These are phyloP conservation scores for cat (Felis catus) DNA, from an alignment of 2,113 vertebrate genomes.

Conservation along the genomic window DNA sequence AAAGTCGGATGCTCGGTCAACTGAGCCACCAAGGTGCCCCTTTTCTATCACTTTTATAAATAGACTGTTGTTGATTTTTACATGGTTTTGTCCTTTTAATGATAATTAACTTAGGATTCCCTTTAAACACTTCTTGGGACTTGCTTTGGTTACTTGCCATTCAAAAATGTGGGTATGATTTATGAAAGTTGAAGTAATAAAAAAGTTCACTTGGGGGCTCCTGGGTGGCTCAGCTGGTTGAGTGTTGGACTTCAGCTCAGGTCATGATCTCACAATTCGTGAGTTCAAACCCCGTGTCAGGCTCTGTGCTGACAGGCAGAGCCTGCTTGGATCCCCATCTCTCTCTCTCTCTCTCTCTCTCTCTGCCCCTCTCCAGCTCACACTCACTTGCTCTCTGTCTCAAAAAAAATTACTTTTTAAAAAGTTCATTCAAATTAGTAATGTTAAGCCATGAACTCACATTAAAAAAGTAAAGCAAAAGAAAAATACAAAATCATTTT, in stretches of 20 bases:
- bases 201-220: background rate
- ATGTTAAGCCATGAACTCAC: background rate
- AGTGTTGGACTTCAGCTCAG: too few relatives aligned
- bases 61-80: background rate
- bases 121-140: conserved; percentile 25
- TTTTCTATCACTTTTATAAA: conserved; percentile 22
- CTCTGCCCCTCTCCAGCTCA: too few relatives aligned
- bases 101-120: conserved; percentile 2
- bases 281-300: too few relatives aligned
- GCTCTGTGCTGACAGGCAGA: too few relatives aligned
- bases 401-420: background rate
- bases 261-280: too few relatives aligned
- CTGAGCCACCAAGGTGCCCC: too few relatives aligned
- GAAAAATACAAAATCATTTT: conserved; percentile 10
- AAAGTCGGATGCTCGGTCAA: too few relatives aligned
- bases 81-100: conserved; percentile 18
- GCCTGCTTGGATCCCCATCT: too few relatives aligned
- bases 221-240: too few relatives aligned
- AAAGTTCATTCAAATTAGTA: conserved; percentile 11
- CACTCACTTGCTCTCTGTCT: too few relatives aligned
- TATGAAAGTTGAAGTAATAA: conserved; percentile 9
- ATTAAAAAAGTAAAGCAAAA: conserved; percentile 2
- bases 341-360: too few relatives aligned
- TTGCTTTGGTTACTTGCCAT: conserved; percentile 17
- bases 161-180: background rate